Evolutionary conservation across 2,113 vertebrate genomes (phyloP).

Genomic region (Tetrao urogallus): DNA sequence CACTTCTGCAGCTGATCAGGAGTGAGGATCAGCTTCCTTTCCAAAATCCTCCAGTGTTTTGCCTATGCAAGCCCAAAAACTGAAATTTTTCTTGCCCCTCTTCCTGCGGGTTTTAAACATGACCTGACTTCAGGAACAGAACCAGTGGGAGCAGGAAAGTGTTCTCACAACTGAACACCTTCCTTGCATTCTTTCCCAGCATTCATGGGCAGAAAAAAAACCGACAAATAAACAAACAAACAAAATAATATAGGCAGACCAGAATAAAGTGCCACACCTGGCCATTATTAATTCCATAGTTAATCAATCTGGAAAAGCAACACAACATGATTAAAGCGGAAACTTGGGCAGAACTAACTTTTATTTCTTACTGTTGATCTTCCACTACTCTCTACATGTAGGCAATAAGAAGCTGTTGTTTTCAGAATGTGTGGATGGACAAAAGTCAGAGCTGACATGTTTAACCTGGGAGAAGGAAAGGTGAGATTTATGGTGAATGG

Average conservation of each 20-base stretch:
- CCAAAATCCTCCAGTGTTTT: neutral
- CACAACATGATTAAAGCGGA: neutral
- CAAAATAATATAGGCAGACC: neutral
- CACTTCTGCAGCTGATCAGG: neutral
- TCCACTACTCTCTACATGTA: neutral
- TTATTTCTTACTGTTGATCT: neutral
- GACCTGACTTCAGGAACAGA: neutral
- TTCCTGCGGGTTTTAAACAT: neutral
- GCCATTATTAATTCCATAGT: slow-evolving; percentile 32
- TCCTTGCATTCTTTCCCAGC: slow-evolving; percentile 17
- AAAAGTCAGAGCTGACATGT: neutral
- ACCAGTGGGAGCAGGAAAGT: neutral
- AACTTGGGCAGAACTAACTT: neutral
- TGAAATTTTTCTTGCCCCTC: neutral
- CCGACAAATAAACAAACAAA: neutral
- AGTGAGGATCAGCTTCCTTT: neutral
- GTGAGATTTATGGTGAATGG: neutral
- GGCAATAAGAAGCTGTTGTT: neutral
- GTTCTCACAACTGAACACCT: neutral
- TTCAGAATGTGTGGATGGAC: neutral
- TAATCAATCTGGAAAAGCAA: slow-evolving; percentile 23
- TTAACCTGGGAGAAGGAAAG: slow-evolving; percentile 7
- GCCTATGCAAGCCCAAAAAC: neutral
- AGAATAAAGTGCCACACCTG: neutral
- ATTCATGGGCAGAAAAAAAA: neutral